These are phyloP conservation scores for Gambusia holbrooki DNA, from an alignment of 2,113 vertebrate species.

Conservation along the genomic window DNA sequence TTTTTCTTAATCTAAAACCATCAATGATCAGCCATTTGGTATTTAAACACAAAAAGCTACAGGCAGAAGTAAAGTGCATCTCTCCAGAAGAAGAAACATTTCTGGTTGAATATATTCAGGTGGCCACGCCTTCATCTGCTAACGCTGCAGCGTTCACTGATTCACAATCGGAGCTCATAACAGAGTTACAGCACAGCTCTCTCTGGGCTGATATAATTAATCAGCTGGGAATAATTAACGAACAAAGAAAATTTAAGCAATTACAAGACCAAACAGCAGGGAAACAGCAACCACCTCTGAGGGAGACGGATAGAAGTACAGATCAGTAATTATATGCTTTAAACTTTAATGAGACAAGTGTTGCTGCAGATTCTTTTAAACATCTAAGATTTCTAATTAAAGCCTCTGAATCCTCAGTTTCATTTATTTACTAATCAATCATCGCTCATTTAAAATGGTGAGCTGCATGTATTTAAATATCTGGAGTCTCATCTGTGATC, in stretches of 20 bases:
- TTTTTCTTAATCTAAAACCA: no score
- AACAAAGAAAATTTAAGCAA: constrained; percentile 43
- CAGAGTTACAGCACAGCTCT: constrained; percentile 30
- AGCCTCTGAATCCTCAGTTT: not conserved
- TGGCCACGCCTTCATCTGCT: constrained; percentile 7
- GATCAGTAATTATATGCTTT: constrained; percentile 39
- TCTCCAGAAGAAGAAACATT: not conserved
- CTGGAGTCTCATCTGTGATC: no score
- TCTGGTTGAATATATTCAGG: not conserved
- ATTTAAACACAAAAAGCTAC: not conserved
- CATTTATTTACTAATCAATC: not conserved
- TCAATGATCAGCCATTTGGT: not conserved
- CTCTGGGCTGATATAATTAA: constrained; percentile 67
- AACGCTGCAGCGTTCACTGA: constrained; percentile 12
- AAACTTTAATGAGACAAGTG: constrained; percentile 34
- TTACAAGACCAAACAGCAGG: constrained; percentile 66
- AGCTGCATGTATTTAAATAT: no score
- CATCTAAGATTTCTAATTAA: not conserved
- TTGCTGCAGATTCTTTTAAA: constrained; percentile 1
- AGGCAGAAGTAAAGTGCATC: not conserved
- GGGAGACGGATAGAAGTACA: constrained; percentile 28
- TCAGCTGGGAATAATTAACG: constrained; percentile 62
- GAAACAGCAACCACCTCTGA: constrained; percentile 41
- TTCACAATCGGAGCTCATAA: constrained; percentile 13
- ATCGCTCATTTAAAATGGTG: not conserved